These are phyloP conservation scores for Baronia brevicornis DNA, from an alignment of 2,888 invertebrate species.

Conservation along the genomic window DNA sequence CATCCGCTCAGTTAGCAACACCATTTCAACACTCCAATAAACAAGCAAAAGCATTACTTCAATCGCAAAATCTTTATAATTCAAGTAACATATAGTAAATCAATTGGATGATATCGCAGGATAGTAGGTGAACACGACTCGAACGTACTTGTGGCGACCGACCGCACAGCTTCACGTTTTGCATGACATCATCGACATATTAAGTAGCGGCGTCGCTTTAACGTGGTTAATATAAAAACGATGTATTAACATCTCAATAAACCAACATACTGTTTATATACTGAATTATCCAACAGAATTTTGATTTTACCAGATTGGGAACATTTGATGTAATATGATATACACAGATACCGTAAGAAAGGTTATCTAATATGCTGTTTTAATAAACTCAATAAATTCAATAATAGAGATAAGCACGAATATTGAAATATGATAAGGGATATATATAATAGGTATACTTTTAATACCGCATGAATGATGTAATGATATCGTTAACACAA, in stretches of 20 bases:
- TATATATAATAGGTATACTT: not conserved
- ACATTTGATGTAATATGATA: too few relatives aligned
- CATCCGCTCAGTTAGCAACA: constrained; percentile 7
- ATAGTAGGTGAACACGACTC: constrained; percentile 28
- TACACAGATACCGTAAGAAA: too few relatives aligned
- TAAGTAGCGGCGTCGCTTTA: constrained; percentile 19
- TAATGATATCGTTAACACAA: constrained; percentile 1
- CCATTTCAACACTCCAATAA: too few relatives aligned
- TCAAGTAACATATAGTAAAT: too few relatives aligned
- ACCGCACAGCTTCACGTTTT: constrained; percentile 20
- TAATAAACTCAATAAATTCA: not conserved
- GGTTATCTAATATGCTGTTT: too few relatives aligned
- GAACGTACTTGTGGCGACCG: constrained; percentile 21
- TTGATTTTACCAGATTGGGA: too few relatives aligned
- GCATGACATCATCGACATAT: constrained; percentile 28
- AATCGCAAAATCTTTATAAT: too few relatives aligned
- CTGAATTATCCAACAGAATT: not conserved
- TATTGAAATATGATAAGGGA: constrained; percentile 1
- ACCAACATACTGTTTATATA: constrained; percentile 8
- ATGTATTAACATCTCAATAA: constrained; percentile 5
- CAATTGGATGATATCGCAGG: too few relatives aligned
- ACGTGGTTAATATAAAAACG: constrained; percentile 3
- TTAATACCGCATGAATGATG: constrained; percentile 2
- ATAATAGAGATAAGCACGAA: not conserved
- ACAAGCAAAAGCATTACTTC: too few relatives aligned